Evolutionary conservation across 23 tunicate genomes (phyloP).

Genomic region (Trididemnum clinides): DNA sequence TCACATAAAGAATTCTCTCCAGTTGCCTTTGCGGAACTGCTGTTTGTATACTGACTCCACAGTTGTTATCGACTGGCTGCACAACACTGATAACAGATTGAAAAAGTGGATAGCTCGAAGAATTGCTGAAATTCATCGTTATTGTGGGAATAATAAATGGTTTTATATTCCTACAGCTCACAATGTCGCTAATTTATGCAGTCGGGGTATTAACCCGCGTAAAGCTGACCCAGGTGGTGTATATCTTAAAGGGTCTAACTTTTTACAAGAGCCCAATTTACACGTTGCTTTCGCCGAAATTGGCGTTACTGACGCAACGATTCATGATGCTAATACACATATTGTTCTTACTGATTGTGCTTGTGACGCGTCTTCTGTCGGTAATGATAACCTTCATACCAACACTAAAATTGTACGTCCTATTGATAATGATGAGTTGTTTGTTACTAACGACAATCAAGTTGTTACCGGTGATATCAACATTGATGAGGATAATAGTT

Average conservation of each 20-base stretch:
- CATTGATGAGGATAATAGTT: not conserved
- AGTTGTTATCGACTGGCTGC: not conserved
- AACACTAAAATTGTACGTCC: not conserved
- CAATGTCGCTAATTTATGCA: slow-evolving; percentile 6
- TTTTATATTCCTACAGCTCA: not conserved
- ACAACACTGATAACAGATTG: not conserved
- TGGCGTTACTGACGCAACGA: no score
- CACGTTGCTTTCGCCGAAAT: no score
- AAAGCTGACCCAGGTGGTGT: not conserved
- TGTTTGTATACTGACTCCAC: slow-evolving; percentile 10
- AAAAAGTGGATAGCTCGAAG: slow-evolving; percentile 1
- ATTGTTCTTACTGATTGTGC: not conserved
- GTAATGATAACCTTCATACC: not conserved
- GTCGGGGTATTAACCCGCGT: not conserved
- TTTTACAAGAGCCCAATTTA: no score
- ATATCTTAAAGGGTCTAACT: no score
- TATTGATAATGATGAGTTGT: not conserved
- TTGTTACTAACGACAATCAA: no score
- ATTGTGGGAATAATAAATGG: not conserved
- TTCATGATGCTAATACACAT: not conserved
- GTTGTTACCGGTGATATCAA: no score
- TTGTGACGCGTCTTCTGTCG: not conserved
- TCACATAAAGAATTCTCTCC: not conserved
- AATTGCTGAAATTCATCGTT: slow-evolving; percentile 20
- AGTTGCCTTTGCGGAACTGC: not conserved